A percentile compares a stretch with the other conserved stretches of the same genome.
phyloP scores from a whole-genome alignment of 2,113 vertebrate species.

The Tragelaphus buxtoni region DNA sequence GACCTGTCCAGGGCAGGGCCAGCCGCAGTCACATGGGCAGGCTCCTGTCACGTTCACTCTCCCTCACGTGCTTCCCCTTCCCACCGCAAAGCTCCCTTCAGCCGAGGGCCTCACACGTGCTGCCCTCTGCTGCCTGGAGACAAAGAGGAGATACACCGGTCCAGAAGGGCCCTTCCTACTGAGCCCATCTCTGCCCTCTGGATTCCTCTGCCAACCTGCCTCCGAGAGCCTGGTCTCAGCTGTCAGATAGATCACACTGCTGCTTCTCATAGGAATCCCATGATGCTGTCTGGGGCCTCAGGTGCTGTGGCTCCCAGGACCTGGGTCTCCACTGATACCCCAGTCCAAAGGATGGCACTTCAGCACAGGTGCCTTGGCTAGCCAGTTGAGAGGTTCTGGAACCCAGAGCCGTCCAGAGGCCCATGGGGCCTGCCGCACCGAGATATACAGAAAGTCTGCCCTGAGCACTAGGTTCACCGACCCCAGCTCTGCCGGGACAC shows the following conservation, averaged over 20 bases:
- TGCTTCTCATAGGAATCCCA: background rate
- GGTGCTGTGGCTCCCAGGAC: background rate
- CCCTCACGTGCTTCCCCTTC: background rate
- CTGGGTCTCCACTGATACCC: background rate
- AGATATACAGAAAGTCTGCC: background rate
- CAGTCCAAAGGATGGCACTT: background rate
- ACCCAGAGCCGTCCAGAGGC: background rate
- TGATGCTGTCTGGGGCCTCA: background rate
- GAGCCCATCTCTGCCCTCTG: background rate
- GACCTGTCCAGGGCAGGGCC: background rate
- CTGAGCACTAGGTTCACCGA: background rate
- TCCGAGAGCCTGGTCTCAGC: background rate
- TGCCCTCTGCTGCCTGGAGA: background rate
- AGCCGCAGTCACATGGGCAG: background rate
- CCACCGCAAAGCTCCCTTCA: background rate
- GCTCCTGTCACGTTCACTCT: background rate
- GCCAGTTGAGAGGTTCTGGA: background rate
- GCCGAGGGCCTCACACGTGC: background rate
- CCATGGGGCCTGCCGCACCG: background rate
- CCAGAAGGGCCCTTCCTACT: background rate
- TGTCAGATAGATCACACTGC: background rate
- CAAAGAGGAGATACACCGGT: background rate
- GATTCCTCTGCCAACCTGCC: background rate
- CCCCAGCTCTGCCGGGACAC: slow-evolving; percentile 46
- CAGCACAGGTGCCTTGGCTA: background rate